Evolutionary conservation across 2,113 vertebrate species (phyloP), one percentile per base, ranked within the genome.

Genomic region (Dipodomys merriami): DNA sequence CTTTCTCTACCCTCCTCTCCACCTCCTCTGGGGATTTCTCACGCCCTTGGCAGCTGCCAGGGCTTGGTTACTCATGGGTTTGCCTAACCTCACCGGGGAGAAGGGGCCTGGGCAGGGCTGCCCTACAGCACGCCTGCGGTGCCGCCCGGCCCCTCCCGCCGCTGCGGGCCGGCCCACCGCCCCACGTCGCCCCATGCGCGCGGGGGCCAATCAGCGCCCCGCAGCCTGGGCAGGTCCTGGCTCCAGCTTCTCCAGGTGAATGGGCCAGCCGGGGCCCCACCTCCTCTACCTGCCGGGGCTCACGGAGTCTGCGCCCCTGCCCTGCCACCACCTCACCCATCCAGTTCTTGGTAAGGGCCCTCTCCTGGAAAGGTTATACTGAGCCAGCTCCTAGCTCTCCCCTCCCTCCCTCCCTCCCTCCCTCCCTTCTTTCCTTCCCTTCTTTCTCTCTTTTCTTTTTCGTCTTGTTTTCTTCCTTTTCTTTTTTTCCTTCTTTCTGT

Each of bases 121-220:
- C 2, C 60, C 6, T 65, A 18, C 46, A 0, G 73, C 2, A 0
- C 49, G 3, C 15, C 44, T 64, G 2, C 35, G 79, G 49, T 18
- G 8, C 3, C 0, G 57, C 64, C 97, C 69, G 3, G 13, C 62
- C 71, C 85, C 44, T 90, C 86, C 83, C 69, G 74, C 91, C 0
- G 11, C 94, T 90, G 60, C 88, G 35, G 60, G 3, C 91, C 57
- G 64, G 13, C 74, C 86, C 88, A 81, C 83, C 94, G 0, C 96
- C 97, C 77, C 94, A 97, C 91, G 97, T 98, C 93, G 46, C 96
- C 97, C 96, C 93, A 98, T 64, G 79, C 2, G 57, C 15, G 0
- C 7, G 0, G 64, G 64, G 81, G 33, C 98, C 98, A 98, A 97
- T 97, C 96, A 0, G 81, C 0, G 27, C 79, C 10, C 53, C 33